Base-by-base conservation (phyloP, 2,113 vertebrate genomes). In the Trogon surrucura region DNA sequence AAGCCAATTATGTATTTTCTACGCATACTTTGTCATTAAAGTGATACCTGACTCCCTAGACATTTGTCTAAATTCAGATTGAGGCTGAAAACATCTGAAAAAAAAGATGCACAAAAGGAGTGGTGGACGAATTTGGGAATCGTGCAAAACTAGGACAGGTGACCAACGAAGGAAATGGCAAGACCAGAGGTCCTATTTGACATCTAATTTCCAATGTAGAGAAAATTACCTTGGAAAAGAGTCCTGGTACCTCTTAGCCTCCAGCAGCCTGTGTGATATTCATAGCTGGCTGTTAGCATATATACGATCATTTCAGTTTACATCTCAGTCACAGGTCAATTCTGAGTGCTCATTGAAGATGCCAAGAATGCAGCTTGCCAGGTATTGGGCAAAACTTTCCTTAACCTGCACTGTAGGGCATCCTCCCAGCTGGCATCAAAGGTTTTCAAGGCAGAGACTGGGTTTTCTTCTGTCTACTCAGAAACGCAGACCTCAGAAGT, bases 211-310 rank as follows among this genome's bases (percentile, higher is more conserved):
- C 74, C 88, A 85, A 21, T 38, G 57, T 69, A 73, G 71, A 89
- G 44, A 89, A 91, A 91, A 96, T 66, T 92, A 70, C 75, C 41
- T 72, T 54, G 51, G 54, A 93, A 88, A 96, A 85, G 71, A 95
- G 57, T 77, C n/a, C 54, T 47, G 64, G 30, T 69, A 64, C 51
- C 6, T 29, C 44, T 91, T 34, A 67, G 56, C 29, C 70, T 44
- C 47, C 64, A 56, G 47, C 25, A 92, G 57, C 27, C 61, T 2
- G 3, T 38, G 11, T 34, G 20, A 78, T 77, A 48, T 48, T 89
- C 48, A 75, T 15, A 62, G 71, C 32, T 67, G 53, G 48, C 61
- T 74, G 16, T 74, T 62, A 65, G 73, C 69, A 51, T 26, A n/a
- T 53, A 47, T 51, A 10, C 30, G 65, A 84, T 72, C 11, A 41